phyloP scores from a whole-genome alignment of 2,113 vertebrate genomes.

The mouse (Mus musculus) region DNA sequence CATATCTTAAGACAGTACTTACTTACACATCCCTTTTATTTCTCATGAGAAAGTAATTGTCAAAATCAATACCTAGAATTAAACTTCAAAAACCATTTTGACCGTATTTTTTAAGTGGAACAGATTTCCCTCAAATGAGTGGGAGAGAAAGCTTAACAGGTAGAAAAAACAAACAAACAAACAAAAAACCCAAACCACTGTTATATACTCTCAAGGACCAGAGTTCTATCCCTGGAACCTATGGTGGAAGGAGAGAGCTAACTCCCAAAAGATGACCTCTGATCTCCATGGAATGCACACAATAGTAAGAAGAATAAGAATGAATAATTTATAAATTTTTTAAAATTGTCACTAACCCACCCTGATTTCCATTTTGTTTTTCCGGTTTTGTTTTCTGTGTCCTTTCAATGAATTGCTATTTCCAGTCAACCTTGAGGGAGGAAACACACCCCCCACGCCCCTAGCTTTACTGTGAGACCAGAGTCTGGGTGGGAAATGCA shows the following conservation, averaged over 20 bases:
- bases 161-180: neutral
- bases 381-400: neutral
- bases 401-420: neutral
- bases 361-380: neutral
- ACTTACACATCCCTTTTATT: conserved; percentile 38
- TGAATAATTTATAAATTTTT: neutral
- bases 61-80: neutral
- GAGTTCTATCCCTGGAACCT: neutral
- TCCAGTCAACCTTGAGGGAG: neutral
- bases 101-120: neutral
- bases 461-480: neutral
- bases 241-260: neutral
- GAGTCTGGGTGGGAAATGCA: neutral
- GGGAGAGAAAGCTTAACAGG: neutral
- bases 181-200: neutral
- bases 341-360: conserved; percentile 14
- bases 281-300: neutral
- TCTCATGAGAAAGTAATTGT: conserved; percentile 54
- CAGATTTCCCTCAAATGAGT: neutral
- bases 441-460: accelerated
- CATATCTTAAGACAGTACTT: neutral
- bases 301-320: neutral
- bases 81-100: conserved; percentile 30
- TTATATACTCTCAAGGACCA: neutral
- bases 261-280: neutral